phyloP scores from a whole-genome alignment of 2,888 invertebrate genomes.

The Pegoplata infirma region DNA sequence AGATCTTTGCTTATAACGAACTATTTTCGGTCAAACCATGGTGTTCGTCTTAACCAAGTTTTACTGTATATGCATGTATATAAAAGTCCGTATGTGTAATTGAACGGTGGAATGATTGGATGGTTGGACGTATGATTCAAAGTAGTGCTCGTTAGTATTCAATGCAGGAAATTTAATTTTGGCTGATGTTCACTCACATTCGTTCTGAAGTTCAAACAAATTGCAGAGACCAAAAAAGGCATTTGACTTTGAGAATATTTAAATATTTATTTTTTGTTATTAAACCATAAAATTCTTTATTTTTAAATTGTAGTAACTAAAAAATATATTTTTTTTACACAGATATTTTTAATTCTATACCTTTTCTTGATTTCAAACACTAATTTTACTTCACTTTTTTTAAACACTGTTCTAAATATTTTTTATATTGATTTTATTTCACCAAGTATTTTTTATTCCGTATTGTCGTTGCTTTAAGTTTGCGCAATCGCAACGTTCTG shows the following conservation, averaged over 20 bases:
- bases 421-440: slow-evolving; percentile 13
- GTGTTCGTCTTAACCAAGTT: not conserved
- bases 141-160: slow-evolving; percentile 50
- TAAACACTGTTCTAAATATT: slow-evolving; percentile 18
- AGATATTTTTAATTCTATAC: not conserved
- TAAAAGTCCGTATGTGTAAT: slow-evolving; percentile 28
- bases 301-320: not conserved
- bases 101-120: slow-evolving; percentile 10
- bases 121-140: slow-evolving; percentile 28
- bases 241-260: slow-evolving; percentile 35
- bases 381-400: not conserved
- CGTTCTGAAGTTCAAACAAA: slow-evolving; percentile 3
- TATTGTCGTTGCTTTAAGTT: slow-evolving; percentile 71
- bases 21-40: too few relatives aligned
- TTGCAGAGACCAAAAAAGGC: slow-evolving; percentile 28
- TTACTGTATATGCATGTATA: slow-evolving; percentile 14
- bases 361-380: not conserved
- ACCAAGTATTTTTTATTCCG: slow-evolving; percentile 45
- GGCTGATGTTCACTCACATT: slow-evolving; percentile 15
- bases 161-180: slow-evolving; percentile 41
- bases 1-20: too few relatives aligned
- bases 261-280: not conserved
- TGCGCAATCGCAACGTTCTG: slow-evolving; percentile 75
- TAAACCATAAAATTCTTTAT: not conserved
- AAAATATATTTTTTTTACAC: not conserved